Base-by-base conservation (phyloP, 1,140 invertebrate genomes). In the Proctacanthus coquilletti region DNA sequence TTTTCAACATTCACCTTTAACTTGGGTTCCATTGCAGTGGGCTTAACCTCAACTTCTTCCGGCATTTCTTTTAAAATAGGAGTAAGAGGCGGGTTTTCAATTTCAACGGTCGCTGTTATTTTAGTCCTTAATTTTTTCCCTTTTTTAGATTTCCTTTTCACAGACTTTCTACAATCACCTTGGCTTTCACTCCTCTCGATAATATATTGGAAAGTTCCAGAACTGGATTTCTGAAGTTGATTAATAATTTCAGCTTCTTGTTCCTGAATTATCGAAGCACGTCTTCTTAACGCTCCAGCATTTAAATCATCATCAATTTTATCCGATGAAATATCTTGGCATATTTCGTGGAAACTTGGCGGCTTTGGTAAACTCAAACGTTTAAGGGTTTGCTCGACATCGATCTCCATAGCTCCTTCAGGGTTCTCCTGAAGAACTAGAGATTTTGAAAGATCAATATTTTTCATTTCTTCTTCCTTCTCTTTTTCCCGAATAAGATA, bases 401-500 rank as follows among this genome's bases (percentile, higher is more conserved):
- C 40, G 13, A 42, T 21, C 21, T 41, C 39, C 0, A 44, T 14
- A n/a, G 39, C 21, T 10, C 39, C 27, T 13, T 44, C 34, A 34
- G 23, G 23, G 23, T 27, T 27, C 23, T 9, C 23, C n/a, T n/a
- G n/a, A n/a, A n/a, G n/a, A n/a, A n/a, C n/a, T n/a, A n/a, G n/a
- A n/a, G n/a, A n/a, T n/a, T 27, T 27, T 9, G 23, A 27, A 8
- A 27, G 41, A 11, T 43, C 38, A 11, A 5, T 14, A 9, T 17
- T 27, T 14, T 40, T 18, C 11, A 30, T n/a, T n/a, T 27, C 34
- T 18, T 34, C 31, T 17, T 19, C 46, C 6, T 62, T 44, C 40
- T 68, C 63, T 35, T 70, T 73, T 25, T 80, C 75, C 40, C 71
- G 73, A 20, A 84, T 77, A 10, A 75, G 58, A 56, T 82, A 82